Conservation (phyloP, 2,797 vertebrate species). For the Cephalopachus bancanus region DNA sequence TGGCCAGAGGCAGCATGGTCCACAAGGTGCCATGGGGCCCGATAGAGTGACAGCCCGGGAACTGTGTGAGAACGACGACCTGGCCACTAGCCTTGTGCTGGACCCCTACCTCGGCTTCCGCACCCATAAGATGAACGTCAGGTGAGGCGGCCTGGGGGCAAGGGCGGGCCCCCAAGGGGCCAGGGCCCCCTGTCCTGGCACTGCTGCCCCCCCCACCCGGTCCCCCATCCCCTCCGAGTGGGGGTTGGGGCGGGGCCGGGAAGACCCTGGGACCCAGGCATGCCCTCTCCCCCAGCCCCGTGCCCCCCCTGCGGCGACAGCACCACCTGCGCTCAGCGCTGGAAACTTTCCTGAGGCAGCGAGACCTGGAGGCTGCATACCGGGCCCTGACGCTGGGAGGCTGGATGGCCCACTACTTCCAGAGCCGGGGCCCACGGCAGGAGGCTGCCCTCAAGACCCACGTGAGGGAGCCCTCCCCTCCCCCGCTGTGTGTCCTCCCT, state of each 20-base stretch:
- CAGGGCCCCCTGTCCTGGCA: neutral
- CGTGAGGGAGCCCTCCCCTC: conserved; percentile 86
- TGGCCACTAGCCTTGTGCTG: conserved; percentile 95
- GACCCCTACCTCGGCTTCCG: conserved; percentile 95
- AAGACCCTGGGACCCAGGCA: conserved; percentile 67
- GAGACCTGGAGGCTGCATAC: conserved; percentile 93
- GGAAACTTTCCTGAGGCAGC: conserved; percentile 93
- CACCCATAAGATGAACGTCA: conserved; percentile 98
- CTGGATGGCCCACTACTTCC: conserved; percentile 93
- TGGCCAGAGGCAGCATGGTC: conserved; percentile 84
- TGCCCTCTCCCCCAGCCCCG: conserved; percentile 88
- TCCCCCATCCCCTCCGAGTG: neutral
- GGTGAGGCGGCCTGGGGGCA: conserved; percentile 86
- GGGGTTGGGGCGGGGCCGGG: conserved; percentile 34
- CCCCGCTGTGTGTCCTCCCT: neutral
- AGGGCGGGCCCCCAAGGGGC: neutral
- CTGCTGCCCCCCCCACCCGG: neutral
- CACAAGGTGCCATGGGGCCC: conserved; percentile 90
- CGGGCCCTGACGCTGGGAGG: conserved; percentile 94
- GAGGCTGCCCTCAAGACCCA: conserved; percentile 95
- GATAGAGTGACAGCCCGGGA: conserved; percentile 97
- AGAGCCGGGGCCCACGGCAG: conserved; percentile 91
- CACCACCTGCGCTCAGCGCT: conserved; percentile 95
- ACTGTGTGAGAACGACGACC: conserved; percentile 96
- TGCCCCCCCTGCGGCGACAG: conserved; percentile 93